Conservation (phyloP, 2,888 invertebrate genomes). For the Ornithoptera priamus region DNA sequence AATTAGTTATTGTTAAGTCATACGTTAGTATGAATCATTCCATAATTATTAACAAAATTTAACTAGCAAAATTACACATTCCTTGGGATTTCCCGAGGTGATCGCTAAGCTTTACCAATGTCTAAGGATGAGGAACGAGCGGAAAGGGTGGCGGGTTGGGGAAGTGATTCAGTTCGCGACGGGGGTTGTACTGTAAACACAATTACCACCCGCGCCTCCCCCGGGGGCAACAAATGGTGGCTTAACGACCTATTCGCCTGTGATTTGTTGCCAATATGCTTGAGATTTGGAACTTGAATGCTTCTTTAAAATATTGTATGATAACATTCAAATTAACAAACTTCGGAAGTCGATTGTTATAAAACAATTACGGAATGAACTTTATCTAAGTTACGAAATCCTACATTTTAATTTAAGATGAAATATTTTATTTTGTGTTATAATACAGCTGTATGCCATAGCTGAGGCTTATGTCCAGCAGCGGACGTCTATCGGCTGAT, state of each 20-base stretch:
- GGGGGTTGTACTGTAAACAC: constrained; percentile 69
- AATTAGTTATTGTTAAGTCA: too few relatives aligned
- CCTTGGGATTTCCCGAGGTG: constrained; percentile 62
- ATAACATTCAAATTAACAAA: background rate
- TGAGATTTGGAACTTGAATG: constrained; percentile 71
- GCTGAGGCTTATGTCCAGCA: too few relatives aligned
- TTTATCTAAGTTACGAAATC: background rate
- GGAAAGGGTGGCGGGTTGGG: constrained; percentile 48
- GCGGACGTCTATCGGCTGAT: too few relatives aligned
- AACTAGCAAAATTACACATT: constrained; percentile 33
- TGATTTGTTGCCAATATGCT: constrained; percentile 80
- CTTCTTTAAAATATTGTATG: constrained; percentile 36
- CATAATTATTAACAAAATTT: background rate
- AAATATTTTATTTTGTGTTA: too few relatives aligned
- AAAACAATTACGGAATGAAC: background rate
- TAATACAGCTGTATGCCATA: too few relatives aligned
- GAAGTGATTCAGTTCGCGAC: constrained; percentile 40
- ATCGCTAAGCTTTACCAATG: constrained; percentile 69
- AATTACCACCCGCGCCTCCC: constrained; percentile 64
- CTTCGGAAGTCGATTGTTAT: background rate
- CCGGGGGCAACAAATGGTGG: constrained; percentile 70
- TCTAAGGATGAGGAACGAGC: constrained; percentile 72
- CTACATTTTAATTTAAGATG: too few relatives aligned
- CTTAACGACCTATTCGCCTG: constrained; percentile 78
- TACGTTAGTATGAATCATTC: background rate